These are phyloP conservation scores for Drosophila paramelanica DNA, from an alignment of 2,888 invertebrate genomes.

Conservation along the genomic window DNA sequence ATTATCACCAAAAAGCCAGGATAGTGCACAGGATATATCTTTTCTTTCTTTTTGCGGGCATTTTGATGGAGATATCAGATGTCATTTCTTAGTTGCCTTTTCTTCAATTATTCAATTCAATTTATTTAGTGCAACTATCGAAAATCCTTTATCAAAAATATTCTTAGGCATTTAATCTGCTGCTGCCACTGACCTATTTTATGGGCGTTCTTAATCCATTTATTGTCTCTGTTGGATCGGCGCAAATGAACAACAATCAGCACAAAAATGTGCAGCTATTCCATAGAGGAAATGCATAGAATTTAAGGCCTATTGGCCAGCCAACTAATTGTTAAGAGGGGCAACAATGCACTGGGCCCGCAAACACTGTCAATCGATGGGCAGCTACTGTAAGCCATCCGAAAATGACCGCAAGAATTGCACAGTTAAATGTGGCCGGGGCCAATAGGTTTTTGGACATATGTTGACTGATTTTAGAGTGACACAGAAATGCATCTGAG, in stretches of 20 bases:
- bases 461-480: slow-evolving; percentile 71
- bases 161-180: not conserved
- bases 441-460: slow-evolving; percentile 39
- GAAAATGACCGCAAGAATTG: slow-evolving; percentile 29
- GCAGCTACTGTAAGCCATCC: not conserved
- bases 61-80: no score
- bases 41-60: no score
- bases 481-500: slow-evolving; percentile 39
- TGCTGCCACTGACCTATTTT: not conserved
- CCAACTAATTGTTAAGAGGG: slow-evolving; percentile 30
- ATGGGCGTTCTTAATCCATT: not conserved
- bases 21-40: no score
- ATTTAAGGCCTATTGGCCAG: slow-evolving; percentile 4
- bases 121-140: not conserved
- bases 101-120: no score
- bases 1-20: no score
- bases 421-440: slow-evolving; percentile 42
- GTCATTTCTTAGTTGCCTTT: no score
- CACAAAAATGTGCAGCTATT: slow-evolving; percentile 8
- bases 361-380: not conserved
- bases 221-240: not conserved
- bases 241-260: slow-evolving; percentile 16
- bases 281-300: not conserved
- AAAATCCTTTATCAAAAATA: not conserved
- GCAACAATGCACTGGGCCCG: not conserved